Evolutionary conservation across 2,888 invertebrate genomes (phyloP), one percentile per base, ranked within the genome.

Genomic region (Hylaea fasciaria): DNA sequence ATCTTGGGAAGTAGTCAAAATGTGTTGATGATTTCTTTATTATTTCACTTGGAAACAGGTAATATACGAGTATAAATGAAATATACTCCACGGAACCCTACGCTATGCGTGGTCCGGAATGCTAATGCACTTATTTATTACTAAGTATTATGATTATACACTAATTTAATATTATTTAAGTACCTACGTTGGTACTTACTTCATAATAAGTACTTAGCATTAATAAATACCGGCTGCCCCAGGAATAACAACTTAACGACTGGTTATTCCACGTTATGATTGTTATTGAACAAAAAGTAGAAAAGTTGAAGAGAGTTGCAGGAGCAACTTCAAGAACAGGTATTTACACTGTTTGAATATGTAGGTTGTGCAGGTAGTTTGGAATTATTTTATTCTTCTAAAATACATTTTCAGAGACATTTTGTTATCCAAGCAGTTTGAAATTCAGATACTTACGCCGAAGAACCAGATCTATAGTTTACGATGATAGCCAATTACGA

Each of bases 291-390:
- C 89, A 92, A 92, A 92, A 92, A 91, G 89, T 88, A 89, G 86
- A 91, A 91, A 91, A 91, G 88, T 88, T 87, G 86, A 90, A 85
- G 90, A 90, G 90, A 92, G 89, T 86, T 91, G 91, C 89, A 89
- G 87, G 89, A 87, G 88, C 90, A 89, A 91, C 89, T 91, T 88
- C 78, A 89, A 88, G 86, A 92, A 92, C 91, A 90, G 91, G 91
- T 92, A 91, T 91, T 91, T 91, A 91, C 85, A 88, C 85, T 87
- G 88, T 90, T 90, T 87, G 84, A 89, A 87, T 89, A 89, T 91
- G 85, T 89, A 89, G 86, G 85, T 83, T 89, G 85, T 85, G 80
- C 77, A 81, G 80, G 83, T 85, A 85, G 80, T 83, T 85, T 79
- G 64, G 78, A 78, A 84, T 78, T 78, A 82, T 82, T 79, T 80